phyloP scores from a whole-genome alignment of 2,113 vertebrate species.

The Chaetops frenatus region DNA sequence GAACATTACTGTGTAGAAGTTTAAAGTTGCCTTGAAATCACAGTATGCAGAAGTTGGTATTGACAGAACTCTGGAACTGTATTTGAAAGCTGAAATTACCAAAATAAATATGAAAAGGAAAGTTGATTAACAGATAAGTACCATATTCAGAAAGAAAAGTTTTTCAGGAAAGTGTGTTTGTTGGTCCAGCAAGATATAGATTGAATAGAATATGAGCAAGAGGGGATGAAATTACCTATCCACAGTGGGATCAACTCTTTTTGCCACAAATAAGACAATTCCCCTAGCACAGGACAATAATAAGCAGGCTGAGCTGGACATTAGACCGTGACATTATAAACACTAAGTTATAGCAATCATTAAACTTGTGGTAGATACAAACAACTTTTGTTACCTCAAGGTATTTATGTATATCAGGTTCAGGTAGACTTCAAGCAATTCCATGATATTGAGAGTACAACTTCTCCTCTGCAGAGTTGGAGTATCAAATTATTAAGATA shows the following conservation, averaged over 20 bases:
- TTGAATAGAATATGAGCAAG: neutral
- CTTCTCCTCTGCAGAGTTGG: neutral
- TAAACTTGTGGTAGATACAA: neutral
- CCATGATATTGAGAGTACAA: rapidly evolving
- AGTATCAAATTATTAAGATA: neutral
- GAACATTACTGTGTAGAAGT: too few relatives aligned
- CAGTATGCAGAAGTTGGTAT: neutral
- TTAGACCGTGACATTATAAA: neutral
- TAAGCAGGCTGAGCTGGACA: neutral
- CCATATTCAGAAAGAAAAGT: neutral
- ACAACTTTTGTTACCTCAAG: neutral
- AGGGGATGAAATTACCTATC: neutral
- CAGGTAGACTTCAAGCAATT: neutral
- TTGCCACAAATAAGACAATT: neutral
- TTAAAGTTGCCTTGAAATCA: neutral
- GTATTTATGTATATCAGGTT: neutral
- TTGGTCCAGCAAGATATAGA: neutral
- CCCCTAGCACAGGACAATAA: neutral
- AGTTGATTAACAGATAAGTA: neutral
- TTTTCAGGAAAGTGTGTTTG: neutral
- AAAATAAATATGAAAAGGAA: neutral
- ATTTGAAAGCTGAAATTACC: neutral
- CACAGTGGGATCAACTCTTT: neutral
- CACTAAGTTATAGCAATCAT: neutral
- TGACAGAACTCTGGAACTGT: neutral